Percentiles rank a stretch among this genome's conserved stretches.
Evolutionary conservation across 2,888 invertebrate species (phyloP).

Genomic region (Microchrysa polita): DNA sequence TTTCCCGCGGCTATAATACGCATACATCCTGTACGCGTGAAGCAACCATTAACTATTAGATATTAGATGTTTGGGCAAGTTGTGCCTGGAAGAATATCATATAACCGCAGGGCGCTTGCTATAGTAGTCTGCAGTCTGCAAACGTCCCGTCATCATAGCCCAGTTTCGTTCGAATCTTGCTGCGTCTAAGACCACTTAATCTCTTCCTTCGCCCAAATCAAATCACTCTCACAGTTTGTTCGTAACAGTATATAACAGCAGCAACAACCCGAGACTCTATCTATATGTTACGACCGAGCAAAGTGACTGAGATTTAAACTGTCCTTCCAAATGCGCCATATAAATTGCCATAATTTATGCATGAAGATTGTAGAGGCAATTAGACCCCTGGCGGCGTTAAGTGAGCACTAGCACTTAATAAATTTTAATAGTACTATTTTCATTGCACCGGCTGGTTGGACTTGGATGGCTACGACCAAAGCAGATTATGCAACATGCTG

Average conservation of each 20-base stretch:
- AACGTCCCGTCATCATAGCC: too few relatives aligned
- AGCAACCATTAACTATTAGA: too few relatives aligned
- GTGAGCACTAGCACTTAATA: conserved; percentile 46
- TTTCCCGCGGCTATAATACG: too few relatives aligned
- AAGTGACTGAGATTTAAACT: conserved; percentile 23
- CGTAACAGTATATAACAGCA: too few relatives aligned
- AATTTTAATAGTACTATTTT: conserved; percentile 45
- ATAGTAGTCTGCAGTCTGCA: not conserved
- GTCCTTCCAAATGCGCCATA: conserved; percentile 32
- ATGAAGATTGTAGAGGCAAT: conserved; percentile 44
- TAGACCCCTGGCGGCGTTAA: conserved; percentile 47
- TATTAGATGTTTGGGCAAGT: not conserved
- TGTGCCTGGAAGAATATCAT: not conserved
- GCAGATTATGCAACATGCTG: conserved; percentile 21
- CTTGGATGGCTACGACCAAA: too few relatives aligned
- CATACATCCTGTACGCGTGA: too few relatives aligned
- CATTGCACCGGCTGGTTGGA: not conserved
- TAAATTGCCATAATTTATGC: conserved; percentile 45
- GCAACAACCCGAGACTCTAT: conserved; percentile 5
- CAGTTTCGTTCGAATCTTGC: conserved; percentile 6
- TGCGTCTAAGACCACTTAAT: not conserved
- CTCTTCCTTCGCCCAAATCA: conserved; percentile 15
- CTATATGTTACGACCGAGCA: not conserved
- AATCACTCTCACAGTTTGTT: conserved; percentile 12
- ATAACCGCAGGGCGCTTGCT: conserved; percentile 20